Percentiles rank a stretch among this genome's conserved stretches.
These are phyloP conservation scores for Machaerirhynchus nigripectus DNA, from an alignment of 2,113 vertebrate genomes.

Conservation along the genomic window DNA sequence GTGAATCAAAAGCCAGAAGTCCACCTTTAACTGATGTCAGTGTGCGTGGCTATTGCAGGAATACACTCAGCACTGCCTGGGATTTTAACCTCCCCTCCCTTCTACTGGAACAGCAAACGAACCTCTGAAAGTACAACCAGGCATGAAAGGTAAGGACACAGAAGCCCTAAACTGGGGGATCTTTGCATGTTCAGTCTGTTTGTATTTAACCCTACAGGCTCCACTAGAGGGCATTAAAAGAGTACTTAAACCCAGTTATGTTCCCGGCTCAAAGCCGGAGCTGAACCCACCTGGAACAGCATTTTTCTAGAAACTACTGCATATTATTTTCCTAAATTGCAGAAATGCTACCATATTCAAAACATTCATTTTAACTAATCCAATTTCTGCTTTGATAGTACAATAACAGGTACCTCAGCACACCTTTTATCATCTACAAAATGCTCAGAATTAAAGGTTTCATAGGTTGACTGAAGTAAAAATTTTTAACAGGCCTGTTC, in stretches of 20 bases:
- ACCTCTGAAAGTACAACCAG: background rate
- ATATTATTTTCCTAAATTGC: background rate
- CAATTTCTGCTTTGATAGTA: background rate
- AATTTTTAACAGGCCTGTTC: background rate
- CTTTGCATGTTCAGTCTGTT: background rate
- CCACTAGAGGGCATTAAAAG: slow-evolving; percentile 69
- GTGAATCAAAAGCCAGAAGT: background rate
- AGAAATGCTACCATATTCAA: background rate
- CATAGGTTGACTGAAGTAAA: background rate
- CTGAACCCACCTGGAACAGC: background rate
- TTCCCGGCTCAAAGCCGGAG: background rate
- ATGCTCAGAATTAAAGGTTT: background rate
- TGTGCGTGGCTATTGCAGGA: background rate
- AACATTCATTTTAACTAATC: background rate
- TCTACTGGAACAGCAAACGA: background rate
- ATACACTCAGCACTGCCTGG: background rate
- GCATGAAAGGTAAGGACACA: background rate
- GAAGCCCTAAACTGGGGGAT: background rate
- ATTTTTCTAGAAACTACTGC: slow-evolving; percentile 18
- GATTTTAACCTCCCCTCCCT: background rate
- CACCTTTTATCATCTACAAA: background rate
- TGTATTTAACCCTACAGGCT: background rate
- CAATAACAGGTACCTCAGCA: background rate
- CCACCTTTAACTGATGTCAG: background rate
- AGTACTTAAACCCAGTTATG: background rate